phyloP scores from a whole-genome alignment of 2,797 vertebrate genomes.

The Oryzias sinensis region DNA sequence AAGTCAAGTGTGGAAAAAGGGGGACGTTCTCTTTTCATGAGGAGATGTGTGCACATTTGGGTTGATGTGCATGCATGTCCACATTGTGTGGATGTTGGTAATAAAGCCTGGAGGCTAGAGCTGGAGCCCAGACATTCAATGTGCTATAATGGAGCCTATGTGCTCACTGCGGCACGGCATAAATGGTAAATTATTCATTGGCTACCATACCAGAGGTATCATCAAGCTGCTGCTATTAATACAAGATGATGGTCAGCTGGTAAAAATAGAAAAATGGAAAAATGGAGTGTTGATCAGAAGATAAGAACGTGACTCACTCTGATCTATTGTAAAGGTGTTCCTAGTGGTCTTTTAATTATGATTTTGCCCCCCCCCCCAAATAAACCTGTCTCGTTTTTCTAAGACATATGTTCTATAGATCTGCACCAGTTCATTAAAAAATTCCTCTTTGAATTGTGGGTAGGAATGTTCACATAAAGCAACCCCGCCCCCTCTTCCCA shows the following conservation, averaged over 20 bases:
- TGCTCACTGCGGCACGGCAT: slow-evolving; percentile 50
- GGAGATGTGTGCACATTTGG: not conserved
- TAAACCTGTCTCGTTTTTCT: too few species aligned
- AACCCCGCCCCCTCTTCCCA: too few species aligned
- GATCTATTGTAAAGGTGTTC: too few species aligned
- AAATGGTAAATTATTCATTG: slow-evolving; percentile 73
- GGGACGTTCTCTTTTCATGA: slow-evolving; percentile 18
- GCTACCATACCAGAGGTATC: slow-evolving; percentile 58
- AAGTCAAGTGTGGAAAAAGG: slow-evolving; percentile 25
- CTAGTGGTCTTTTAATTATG: too few species aligned
- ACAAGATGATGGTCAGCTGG: slow-evolving; percentile 47
- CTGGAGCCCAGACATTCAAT: slow-evolving; percentile 52
- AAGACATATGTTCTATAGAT: too few species aligned
- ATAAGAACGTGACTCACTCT: too few species aligned
- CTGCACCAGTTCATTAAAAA: too few species aligned
- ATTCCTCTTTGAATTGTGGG: too few species aligned
- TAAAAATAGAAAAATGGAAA: not conserved
- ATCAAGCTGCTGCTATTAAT: slow-evolving; percentile 50
- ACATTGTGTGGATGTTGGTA: slow-evolving; percentile 24
- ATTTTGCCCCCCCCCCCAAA: too few species aligned
- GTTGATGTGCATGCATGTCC: slow-evolving; percentile 1
- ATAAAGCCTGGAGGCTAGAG: slow-evolving; percentile 49
- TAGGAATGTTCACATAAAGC: too few species aligned
- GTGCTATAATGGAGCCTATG: slow-evolving; percentile 63
- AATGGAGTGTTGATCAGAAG: not conserved